Base-by-base conservation (phyloP, 2,113 vertebrate species). In the Hippocampus mohnikei region DNA sequence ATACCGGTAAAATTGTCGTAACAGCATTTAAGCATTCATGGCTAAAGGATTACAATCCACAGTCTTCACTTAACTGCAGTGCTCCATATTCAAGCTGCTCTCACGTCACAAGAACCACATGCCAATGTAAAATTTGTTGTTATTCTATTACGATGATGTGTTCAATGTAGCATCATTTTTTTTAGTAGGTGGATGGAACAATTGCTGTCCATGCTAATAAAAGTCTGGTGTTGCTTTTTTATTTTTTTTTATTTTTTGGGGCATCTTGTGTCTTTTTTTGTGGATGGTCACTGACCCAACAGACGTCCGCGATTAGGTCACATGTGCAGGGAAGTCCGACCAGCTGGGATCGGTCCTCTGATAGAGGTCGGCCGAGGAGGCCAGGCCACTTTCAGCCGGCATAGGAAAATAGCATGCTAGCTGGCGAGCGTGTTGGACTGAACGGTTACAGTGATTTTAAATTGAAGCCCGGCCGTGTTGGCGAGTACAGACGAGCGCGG, bases 271-370 rank as follows among this genome's bases (percentile, higher is more conserved):
- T 27, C n/a, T 15, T 53, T 50, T 65, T 70, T 63, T 67, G 27
- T 10, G 4, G 9, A 50, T 0, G 70, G 40, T 75, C 74, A 65
- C 75, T 77, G 80, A 73, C 67, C 75, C 72, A 63, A 81, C 62
- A 16, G 37, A 44, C 41, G 23, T 65, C 25, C 65, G 70, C 33
- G 74, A 84, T 85, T 82, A 83, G 74, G 79, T 88, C 87, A 87
- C 74, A 85, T 59, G 70, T 74, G 71, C 80, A 73, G 73, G 78
- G 75, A 86, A 84, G 83, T 60, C 64, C 2, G 67, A 82, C 82
- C 88, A 90, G 90, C 90, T 89, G 89, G 83, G 81, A 82, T 80
- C 66, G 23, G 81, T 85, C 83, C 76, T 56, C 66, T 46, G 70
- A 66, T 80, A 72, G 78, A 72, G 85, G 81, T 72, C 63, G 83